Evolutionary conservation across 2,113 vertebrate species (phyloP).

Genomic region (Myotis davidii): DNA sequence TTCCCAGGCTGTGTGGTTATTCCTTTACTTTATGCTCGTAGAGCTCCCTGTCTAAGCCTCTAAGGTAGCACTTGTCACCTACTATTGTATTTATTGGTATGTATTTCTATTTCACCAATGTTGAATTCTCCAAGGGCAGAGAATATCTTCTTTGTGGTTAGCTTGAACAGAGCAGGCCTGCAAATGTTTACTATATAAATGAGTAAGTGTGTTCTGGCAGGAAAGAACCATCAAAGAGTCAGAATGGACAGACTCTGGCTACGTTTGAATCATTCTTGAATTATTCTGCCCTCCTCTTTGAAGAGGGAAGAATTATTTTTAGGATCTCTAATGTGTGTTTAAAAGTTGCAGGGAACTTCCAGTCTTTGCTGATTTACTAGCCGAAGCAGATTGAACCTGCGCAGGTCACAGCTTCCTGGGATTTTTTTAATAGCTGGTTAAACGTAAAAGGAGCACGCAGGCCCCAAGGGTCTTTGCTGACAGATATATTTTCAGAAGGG

Average conservation of each 20-base stretch:
- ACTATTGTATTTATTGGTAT: neutral
- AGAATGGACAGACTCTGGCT: constrained; percentile 56
- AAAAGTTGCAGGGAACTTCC: constrained; percentile 59
- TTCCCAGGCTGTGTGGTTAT: neutral
- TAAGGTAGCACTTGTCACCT: neutral
- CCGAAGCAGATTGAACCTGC: constrained; percentile 54
- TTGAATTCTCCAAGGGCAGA: neutral
- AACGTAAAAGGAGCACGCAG: constrained; percentile 51
- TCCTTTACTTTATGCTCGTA: neutral
- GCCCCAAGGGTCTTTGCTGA: constrained; percentile 26
- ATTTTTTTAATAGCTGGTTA: constrained; percentile 70
- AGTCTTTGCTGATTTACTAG: constrained; percentile 64
- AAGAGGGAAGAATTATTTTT: constrained; percentile 62
- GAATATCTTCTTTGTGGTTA: neutral
- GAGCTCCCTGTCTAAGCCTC: neutral
- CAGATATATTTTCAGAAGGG: constrained; percentile 50
- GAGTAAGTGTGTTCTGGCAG: neutral
- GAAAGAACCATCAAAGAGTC: constrained; percentile 50
- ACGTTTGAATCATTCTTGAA: constrained; percentile 27
- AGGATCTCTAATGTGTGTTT: constrained; percentile 56
- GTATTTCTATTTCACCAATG: neutral
- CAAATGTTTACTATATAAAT: neutral
- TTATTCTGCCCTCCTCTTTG: constrained; percentile 59
- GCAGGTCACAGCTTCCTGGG: constrained; percentile 40
- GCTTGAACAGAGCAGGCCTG: neutral